Conservation (phyloP, 2,888 invertebrate genomes). For the Theodoxus fluviatilis region DNA sequence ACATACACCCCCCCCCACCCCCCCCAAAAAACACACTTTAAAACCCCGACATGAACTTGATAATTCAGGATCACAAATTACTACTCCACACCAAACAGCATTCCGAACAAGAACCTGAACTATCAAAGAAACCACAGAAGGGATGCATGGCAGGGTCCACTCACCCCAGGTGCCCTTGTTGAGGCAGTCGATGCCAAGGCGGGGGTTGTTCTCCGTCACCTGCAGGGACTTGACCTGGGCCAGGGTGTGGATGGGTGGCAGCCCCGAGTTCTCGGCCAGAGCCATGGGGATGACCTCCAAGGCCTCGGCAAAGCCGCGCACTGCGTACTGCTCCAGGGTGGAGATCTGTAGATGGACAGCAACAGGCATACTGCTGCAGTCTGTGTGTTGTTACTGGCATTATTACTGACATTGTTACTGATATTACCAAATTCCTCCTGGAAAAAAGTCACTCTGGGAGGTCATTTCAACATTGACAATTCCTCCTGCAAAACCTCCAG, state of each 20-base stretch:
- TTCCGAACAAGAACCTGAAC: background rate
- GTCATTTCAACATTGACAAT: no score
- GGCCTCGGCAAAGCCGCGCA: slow-evolving; percentile 93
- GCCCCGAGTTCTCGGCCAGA: slow-evolving; percentile 93
- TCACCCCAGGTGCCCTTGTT: slow-evolving; percentile 74
- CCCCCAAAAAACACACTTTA: no score
- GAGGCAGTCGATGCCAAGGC: slow-evolving; percentile 95
- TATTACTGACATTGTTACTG: no score
- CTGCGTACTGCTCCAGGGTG: slow-evolving; percentile 96
- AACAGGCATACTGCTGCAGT: background rate
- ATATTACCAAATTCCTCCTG: no score
- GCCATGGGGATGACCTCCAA: slow-evolving; percentile 93
- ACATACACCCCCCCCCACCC: no score
- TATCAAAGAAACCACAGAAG: background rate
- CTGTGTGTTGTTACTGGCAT: no score
- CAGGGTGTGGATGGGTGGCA: slow-evolving; percentile 89
- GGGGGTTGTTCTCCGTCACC: slow-evolving; percentile 81
- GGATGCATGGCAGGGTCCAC: slow-evolving; percentile 29
- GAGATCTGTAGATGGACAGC: slow-evolving; percentile 69
- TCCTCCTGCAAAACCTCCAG: no score
- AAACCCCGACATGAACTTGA: no score
- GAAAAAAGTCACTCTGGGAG: no score
- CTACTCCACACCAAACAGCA: background rate
- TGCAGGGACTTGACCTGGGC: slow-evolving; percentile 88
- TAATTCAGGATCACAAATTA: slow-evolving; percentile 18